Evolutionary conservation across 2,797 vertebrate species (phyloP).

Genomic region (Gila robusta): DNA sequence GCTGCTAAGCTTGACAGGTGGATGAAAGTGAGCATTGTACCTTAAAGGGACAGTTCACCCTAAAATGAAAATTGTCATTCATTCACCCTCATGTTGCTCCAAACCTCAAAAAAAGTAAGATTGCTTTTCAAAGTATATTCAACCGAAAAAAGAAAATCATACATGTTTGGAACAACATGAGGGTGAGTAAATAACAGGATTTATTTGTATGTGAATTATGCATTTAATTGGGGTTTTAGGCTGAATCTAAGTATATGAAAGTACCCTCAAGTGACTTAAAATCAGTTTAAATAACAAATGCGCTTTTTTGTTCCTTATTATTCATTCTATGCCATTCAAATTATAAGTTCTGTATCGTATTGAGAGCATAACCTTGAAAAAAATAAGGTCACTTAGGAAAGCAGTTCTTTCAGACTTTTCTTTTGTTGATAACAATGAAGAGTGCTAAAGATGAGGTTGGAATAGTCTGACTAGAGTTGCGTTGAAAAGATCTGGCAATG

Average conservation of each 20-base stretch:
- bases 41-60: not conserved
- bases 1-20: not conserved
- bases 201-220: not conserved
- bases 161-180: not conserved
- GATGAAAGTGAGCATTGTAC: constrained; percentile 13
- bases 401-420: constrained; percentile 16
- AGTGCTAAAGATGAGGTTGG: constrained; percentile 37
- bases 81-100: not conserved
- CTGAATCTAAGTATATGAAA: not conserved
- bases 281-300: not conserved
- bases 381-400: constrained; percentile 30
- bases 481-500: constrained; percentile 41
- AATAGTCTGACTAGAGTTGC: constrained; percentile 39
- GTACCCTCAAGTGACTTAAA: constrained; percentile 20
- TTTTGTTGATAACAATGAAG: constrained; percentile 15
- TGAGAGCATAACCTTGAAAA: constrained; percentile 10
- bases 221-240: constrained; percentile 8
- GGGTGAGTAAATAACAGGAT: not conserved
- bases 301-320: not conserved
- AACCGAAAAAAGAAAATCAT: not conserved
- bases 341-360: constrained; percentile 9
- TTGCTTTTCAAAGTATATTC: not conserved
- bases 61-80: not conserved
- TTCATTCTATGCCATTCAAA: constrained; percentile 32
- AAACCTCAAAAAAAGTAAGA: not conserved